Percentiles rank a stretch among this genome's conserved stretches.
Evolutionary conservation across 2,888 invertebrate species (phyloP).

Genomic region (Thysanoteuthis rhombus): DNA sequence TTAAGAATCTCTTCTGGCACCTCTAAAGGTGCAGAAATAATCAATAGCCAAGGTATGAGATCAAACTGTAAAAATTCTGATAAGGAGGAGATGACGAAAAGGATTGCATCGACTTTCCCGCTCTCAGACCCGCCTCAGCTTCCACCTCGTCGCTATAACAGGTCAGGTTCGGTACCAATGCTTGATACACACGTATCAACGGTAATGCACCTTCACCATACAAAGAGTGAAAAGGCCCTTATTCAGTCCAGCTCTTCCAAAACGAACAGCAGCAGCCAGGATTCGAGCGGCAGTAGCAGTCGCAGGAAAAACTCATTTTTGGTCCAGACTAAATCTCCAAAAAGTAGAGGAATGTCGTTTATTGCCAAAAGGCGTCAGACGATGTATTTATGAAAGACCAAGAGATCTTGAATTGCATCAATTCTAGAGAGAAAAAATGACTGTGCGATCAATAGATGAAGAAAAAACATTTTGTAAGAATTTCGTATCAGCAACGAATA

Average conservation of each 20-base stretch:
- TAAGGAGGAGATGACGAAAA: background rate
- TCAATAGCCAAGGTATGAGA: background rate
- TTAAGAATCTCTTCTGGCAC: background rate
- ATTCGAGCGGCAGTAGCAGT: background rate
- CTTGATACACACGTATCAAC: background rate
- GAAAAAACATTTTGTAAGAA: background rate
- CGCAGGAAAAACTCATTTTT: background rate
- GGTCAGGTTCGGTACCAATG: background rate
- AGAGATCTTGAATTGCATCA: background rate
- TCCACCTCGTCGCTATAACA: slow-evolving; percentile 44
- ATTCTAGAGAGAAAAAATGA: background rate
- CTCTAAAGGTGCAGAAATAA: background rate
- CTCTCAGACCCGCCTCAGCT: slow-evolving; percentile 40
- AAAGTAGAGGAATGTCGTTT: background rate
- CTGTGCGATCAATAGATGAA: background rate
- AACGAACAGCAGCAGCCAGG: background rate
- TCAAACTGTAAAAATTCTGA: background rate
- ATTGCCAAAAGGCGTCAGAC: slow-evolving; percentile 14
- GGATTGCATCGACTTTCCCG: background rate
- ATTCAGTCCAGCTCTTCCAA: background rate
- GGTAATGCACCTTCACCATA: background rate
- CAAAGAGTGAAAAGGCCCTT: background rate
- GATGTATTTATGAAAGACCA: slow-evolving; percentile 17
- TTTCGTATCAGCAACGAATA: background rate
- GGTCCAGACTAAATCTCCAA: background rate